Conservation (phyloP, 2,797 vertebrate species). For the Danio albolineatus region DNA sequence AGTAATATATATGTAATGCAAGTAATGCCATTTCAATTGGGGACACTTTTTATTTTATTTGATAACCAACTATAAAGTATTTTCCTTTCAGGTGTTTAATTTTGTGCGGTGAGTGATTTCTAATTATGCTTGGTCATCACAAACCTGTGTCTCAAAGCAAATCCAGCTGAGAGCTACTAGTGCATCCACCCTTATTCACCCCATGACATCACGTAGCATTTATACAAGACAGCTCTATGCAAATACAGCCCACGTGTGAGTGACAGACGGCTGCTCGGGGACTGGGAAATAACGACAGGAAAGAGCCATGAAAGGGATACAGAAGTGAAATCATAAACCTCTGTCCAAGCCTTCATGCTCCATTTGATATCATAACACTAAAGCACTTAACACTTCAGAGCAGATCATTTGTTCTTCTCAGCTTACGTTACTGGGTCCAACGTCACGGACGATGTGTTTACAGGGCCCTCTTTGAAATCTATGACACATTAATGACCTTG, state of each 20-base stretch:
- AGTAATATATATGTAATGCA: no score
- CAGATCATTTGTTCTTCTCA: constrained; percentile 65
- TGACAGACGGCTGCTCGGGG: constrained; percentile 60
- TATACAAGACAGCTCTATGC: constrained; percentile 65
- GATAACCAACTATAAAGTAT: no score
- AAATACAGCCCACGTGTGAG: constrained; percentile 68
- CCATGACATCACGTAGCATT: constrained; percentile 41
- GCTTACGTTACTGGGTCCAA: constrained; percentile 23
- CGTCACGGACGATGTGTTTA: constrained; percentile 33
- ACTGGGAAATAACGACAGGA: constrained; percentile 65
- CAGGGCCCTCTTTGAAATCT: constrained; percentile 34
- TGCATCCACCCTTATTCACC: not conserved
- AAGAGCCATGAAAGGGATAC: constrained; percentile 77
- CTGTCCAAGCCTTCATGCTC: constrained; percentile 79
- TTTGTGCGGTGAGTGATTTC: not conserved
- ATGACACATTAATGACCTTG: constrained; percentile 34
- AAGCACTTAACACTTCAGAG: constrained; percentile 77
- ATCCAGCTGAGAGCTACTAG: not conserved
- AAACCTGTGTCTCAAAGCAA: not conserved
- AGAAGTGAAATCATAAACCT: constrained; percentile 77
- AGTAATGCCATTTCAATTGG: not conserved
- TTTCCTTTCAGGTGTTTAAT: no score
- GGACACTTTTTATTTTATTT: no score
- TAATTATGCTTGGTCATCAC: no score
- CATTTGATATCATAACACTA: constrained; percentile 83